A percentile compares a stretch with the other conserved stretches of the same genome.
Conservation (phyloP, 1,140 invertebrate species). For the Thaumatotibia leucotreta region DNA sequence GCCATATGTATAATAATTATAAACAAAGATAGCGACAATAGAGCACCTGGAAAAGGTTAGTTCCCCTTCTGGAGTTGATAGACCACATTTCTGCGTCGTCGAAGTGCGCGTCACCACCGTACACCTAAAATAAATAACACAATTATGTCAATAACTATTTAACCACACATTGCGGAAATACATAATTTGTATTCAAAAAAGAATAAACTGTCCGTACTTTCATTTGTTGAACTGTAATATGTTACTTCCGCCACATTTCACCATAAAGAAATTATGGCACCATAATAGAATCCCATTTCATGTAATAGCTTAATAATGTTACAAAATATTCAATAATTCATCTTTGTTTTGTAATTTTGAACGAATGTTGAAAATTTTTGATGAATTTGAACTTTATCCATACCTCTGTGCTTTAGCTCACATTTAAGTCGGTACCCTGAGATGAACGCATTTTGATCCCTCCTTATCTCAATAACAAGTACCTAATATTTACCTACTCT, state of each 20-base stretch:
- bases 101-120: slow-evolving; percentile 96
- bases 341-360: too few relatives aligned
- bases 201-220: slow-evolving; percentile 30
- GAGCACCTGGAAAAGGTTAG: slow-evolving; percentile 90
- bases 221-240: slow-evolving; percentile 28
- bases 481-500: too few relatives aligned
- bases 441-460: too few relatives aligned
- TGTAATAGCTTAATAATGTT: neutral
- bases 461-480: too few relatives aligned
- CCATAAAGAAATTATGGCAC: slow-evolving; percentile 7
- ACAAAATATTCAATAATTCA: neutral
- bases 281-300: neutral
- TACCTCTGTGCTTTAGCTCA: too few relatives aligned
- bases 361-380: too few relatives aligned
- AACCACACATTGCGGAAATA: neutral
- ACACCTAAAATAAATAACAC: slow-evolving; percentile 78
- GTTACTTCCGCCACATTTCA: slow-evolving; percentile 33
- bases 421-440: too few relatives aligned
- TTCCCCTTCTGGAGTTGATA: slow-evolving; percentile 86
- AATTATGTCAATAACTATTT: slow-evolving; percentile 16
- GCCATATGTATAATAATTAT: neutral
- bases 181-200: neutral
- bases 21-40: neutral
- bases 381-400: too few relatives aligned
- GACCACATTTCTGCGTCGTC: slow-evolving; percentile 93